Conservation (phyloP, 2,797 vertebrate species). For the Halcyon smyrnensis region DNA sequence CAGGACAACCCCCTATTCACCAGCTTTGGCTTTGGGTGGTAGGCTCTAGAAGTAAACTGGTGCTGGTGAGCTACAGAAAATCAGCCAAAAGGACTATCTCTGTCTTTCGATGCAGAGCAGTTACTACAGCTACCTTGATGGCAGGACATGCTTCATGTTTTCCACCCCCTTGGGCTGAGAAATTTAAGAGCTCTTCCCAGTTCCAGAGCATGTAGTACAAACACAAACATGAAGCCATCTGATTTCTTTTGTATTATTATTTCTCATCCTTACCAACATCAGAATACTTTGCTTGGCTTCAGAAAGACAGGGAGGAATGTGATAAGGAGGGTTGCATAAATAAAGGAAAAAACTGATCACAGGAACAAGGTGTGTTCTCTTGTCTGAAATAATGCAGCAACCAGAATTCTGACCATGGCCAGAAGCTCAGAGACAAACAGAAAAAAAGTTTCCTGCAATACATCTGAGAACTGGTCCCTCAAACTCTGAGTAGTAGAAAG, state of each 20-base stretch:
- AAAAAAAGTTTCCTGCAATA: not conserved
- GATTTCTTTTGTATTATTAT: not conserved
- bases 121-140: rapidly evolving
- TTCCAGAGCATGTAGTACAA: not conserved
- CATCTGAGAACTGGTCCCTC: not conserved
- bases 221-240: not conserved
- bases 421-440: slow-evolving; percentile 16
- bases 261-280: not conserved
- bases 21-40: not conserved
- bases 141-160: not conserved
- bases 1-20: not conserved
- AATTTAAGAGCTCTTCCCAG: not conserved
- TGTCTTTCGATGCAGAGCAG: not conserved
- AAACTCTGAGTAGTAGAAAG: not conserved
- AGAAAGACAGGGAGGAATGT: not conserved
- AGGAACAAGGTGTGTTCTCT: not conserved
- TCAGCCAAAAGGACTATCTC: not conserved
- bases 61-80: not conserved
- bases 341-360: not conserved
- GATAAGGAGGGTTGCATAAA: not conserved
- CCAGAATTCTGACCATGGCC: not conserved
- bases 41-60: not conserved
- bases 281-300: not conserved
- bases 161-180: not conserved
- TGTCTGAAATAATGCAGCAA: not conserved